Conservation (phyloP, 2,888 invertebrate species). For the Drosophila nr. perissopoda region DNA sequence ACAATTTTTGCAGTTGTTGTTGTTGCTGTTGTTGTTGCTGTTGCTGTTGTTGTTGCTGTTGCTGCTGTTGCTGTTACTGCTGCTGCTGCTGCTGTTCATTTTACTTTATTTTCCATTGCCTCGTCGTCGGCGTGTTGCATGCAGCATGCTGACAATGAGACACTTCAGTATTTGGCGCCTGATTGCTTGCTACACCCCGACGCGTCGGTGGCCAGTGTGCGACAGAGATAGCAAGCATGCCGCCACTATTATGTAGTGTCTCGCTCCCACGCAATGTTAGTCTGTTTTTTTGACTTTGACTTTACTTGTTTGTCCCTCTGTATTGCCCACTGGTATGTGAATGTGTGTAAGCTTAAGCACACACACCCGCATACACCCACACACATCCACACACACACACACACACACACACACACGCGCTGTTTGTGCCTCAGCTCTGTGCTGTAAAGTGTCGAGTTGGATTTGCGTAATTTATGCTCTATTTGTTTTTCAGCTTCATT, state of each 20-base stretch:
- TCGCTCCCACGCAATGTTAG: constrained; percentile 56
- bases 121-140: constrained; percentile 55
- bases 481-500: constrained; percentile 80
- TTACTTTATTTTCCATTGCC: constrained; percentile 56
- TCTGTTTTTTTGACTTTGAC: constrained; percentile 76
- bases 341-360: constrained; percentile 25
- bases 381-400: constrained; percentile 14
- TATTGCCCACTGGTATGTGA: constrained; percentile 20
- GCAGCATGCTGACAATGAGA: constrained; percentile 78
- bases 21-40: constrained; percentile 23
- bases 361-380: constrained; percentile 17
- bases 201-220: constrained; percentile 27
- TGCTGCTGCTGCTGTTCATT: constrained; percentile 57
- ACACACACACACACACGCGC: constrained; percentile 11
- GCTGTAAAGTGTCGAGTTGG: constrained; percentile 75
- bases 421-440: constrained; percentile 27
- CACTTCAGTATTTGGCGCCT: constrained; percentile 79
- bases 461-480: constrained; percentile 81
- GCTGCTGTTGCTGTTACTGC: constrained; percentile 44
- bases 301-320: constrained; percentile 73
- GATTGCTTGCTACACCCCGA: constrained; percentile 64
- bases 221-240: constrained; percentile 16
- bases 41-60: constrained; percentile 48
- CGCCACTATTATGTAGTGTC: constrained; percentile 12
- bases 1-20: constrained; percentile 54